Percentiles rank a stretch among this genome's conserved stretches.
These are phyloP conservation scores for Molossus molossus DNA, from an alignment of 2,797 vertebrate species.

Conservation along the genomic window DNA sequence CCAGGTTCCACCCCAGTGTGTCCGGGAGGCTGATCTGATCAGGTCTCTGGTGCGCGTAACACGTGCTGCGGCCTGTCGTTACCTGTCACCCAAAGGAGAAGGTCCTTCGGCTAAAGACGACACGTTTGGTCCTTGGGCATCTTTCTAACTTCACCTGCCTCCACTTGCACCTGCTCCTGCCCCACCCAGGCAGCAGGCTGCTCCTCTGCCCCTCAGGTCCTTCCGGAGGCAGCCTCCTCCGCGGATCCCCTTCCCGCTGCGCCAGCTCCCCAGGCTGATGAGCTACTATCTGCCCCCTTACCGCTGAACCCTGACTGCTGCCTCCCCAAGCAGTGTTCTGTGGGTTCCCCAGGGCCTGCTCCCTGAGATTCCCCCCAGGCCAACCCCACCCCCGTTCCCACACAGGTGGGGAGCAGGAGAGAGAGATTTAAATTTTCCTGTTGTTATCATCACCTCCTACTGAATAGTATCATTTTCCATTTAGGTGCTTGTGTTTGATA, in stretches of 20 bases:
- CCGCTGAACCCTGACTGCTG: background rate
- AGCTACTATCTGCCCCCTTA: background rate
- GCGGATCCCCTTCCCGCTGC: rapidly evolving
- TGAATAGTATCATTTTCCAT: background rate
- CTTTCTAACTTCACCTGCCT: background rate
- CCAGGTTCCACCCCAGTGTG: rapidly evolving
- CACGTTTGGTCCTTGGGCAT: background rate
- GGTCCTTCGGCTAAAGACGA: background rate
- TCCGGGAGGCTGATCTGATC: too few relatives aligned
- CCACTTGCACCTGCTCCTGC: too few relatives aligned
- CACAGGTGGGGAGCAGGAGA: background rate
- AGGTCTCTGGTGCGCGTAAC: rapidly evolving
- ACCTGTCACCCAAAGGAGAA: background rate
- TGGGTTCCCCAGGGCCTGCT: background rate
- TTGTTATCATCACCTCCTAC: background rate
- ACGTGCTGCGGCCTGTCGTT: background rate
- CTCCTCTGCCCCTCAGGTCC: too few relatives aligned
- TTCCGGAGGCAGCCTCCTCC: rapidly evolving
- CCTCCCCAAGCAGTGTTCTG: background rate
- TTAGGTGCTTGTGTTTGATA: background rate
- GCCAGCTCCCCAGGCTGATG: background rate
- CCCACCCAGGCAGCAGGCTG: rapidly evolving
- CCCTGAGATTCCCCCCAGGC: background rate
- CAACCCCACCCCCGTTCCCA: background rate
- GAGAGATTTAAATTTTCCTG: background rate